Evolutionary conservation across 2,113 vertebrate species (phyloP).

Genomic region (Mobula hypostoma): DNA sequence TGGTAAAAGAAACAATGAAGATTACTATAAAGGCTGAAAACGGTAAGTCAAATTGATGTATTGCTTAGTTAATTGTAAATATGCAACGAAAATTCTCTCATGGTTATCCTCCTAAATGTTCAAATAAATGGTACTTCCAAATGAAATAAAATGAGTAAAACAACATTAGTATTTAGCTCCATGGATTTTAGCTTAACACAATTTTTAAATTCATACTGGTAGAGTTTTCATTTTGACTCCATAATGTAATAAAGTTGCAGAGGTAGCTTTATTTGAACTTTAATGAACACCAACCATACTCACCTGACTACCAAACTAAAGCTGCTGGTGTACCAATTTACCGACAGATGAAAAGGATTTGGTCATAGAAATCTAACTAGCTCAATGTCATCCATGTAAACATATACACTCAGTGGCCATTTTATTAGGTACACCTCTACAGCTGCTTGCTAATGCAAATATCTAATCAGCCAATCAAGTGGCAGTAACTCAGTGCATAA

Average conservation of each 20-base stretch:
- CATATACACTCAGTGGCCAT: no score
- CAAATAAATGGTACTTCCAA: constrained; percentile 12
- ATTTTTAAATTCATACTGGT: not conserved
- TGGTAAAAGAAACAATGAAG: not conserved
- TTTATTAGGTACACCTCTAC: no score
- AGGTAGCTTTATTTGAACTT: not conserved
- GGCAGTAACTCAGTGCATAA: no score
- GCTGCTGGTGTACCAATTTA: not conserved
- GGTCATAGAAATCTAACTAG: not conserved
- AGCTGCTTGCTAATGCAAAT: no score
- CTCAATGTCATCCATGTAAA: constrained; percentile 16
- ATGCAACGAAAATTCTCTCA: not conserved
- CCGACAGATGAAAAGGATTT: not conserved
- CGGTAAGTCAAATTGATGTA: not conserved
- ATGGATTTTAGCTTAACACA: not conserved
- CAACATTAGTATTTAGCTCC: not conserved
- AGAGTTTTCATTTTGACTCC: not conserved
- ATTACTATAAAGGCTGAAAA: not conserved
- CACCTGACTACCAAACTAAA: not conserved
- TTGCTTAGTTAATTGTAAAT: not conserved
- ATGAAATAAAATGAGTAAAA: not conserved
- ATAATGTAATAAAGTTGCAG: not conserved
- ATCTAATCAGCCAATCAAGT: no score
- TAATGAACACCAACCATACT: not conserved
- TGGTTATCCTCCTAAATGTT: not conserved